These are phyloP conservation scores for Perodicticus potto DNA, from an alignment of 2,797 vertebrate species.

Conservation along the genomic window DNA sequence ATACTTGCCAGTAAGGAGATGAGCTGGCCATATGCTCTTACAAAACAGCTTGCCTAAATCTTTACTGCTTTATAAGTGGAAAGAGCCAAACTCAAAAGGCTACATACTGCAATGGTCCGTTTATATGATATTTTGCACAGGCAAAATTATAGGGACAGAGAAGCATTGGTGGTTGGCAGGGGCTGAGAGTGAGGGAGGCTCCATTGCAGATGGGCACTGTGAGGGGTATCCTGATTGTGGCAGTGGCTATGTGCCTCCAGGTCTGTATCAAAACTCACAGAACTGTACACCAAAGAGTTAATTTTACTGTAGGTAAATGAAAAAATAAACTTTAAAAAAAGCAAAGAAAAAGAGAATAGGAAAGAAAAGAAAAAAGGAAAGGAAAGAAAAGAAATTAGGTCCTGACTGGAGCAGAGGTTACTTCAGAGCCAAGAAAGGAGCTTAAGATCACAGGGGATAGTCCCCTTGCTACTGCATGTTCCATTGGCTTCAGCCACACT, in stretches of 20 bases:
- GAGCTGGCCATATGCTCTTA: neutral
- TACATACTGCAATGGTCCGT: neutral
- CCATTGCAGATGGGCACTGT: neutral
- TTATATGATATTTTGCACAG: neutral
- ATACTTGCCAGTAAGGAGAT: neutral
- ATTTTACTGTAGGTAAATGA: conserved; percentile 54
- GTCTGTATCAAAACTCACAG: conserved; percentile 6
- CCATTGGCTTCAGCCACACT: conserved; percentile 26
- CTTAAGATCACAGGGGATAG: conserved; percentile 57
- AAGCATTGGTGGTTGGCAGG: neutral
- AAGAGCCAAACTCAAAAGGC: neutral
- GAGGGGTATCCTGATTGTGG: neutral
- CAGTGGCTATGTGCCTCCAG: neutral
- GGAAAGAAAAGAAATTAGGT: conserved; percentile 2
- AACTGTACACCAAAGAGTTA: neutral
- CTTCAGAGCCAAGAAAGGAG: conserved; percentile 72
- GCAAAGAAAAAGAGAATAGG: neutral
- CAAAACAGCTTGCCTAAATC: neutral
- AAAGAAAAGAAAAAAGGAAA: neutral
- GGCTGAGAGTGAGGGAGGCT: neutral
- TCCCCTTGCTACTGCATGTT: conserved; percentile 59
- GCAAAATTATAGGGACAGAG: neutral
- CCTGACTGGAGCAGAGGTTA: conserved; percentile 14
- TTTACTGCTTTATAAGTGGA: neutral
- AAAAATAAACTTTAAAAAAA: conserved; percentile 14